Evolutionary conservation across 2,797 vertebrate species (phyloP), one percentile per base, ranked within the genome.

Genomic region (Nyctibius grandis): DNA sequence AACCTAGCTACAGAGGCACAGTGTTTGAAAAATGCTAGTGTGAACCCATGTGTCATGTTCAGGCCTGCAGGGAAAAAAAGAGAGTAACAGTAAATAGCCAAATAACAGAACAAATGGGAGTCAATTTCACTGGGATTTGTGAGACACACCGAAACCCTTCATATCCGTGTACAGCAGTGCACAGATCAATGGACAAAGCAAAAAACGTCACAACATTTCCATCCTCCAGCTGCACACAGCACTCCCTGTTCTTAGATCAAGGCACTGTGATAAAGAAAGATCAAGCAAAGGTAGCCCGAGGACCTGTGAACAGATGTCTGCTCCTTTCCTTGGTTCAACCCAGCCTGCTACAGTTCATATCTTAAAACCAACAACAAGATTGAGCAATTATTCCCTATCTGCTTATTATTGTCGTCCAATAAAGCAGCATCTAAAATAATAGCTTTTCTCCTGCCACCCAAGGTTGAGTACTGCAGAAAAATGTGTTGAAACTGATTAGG

Each of bases 101-200:
- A 88, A 81, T 85, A 97, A 94, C 85, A 91, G 90, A 95, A 88
- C 36, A 89, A 69, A 67, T 59, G 87, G 70, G 44, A 63, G 74
- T 33, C 0, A 0, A 22, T 94, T 94, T 87, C 48, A n/a, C 42
- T 50, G 60, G 74, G 69, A 91, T 96, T 93, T 88, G 59, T 90
- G 84, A 91, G 65, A 74, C 21, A 63, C 57, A 91, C 45, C 1
- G 5, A 76, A 95, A 44, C 81, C 73, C 51, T 82, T 91, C 80
- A 90, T 78, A 65, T 88, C 47, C 0, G 0, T 63, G 45, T 64
- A 78, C 40, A 61, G 61, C 83, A 82, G 40, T 51, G 47, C 56
- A 88, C 28, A 89, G 81, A 96, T 96, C 88, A 95, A 88, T 80
- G 84, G 78, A 77, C 60, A 93, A 96, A 91, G 83, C 51, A 34